These are phyloP conservation scores for Cygnus olor DNA, from an alignment of 2,797 vertebrate species.

Conservation along the genomic window DNA sequence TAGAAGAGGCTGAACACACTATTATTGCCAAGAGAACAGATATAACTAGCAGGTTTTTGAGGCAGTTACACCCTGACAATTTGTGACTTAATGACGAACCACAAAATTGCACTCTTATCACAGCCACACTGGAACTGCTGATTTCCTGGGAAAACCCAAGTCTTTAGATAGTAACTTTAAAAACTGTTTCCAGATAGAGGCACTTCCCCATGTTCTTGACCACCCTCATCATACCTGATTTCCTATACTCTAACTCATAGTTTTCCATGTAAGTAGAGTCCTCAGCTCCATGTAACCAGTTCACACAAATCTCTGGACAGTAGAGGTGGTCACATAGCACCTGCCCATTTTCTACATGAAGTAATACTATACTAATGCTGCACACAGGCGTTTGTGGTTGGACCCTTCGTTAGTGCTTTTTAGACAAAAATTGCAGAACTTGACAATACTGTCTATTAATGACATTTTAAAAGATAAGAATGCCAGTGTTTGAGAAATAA, in stretches of 20 bases:
- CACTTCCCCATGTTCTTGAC: not conserved
- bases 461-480: not conserved
- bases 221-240: not conserved
- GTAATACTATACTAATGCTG: not conserved
- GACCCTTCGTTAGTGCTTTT: not conserved
- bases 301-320: not conserved
- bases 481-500: not conserved
- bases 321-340: not conserved
- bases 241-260: not conserved
- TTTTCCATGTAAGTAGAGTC: not conserved
- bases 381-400: not conserved
- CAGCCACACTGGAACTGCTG: not conserved
- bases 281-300: not conserved
- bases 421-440: not conserved
- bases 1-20: not conserved
- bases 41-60: not conserved
- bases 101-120: not conserved
- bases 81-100: not conserved
- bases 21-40: not conserved
- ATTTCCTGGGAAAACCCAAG: not conserved
- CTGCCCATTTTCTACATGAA: not conserved
- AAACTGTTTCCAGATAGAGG: not conserved
- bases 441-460: not conserved
- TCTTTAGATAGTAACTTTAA: not conserved
- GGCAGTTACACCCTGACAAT: not conserved